phyloP scores from a whole-genome alignment of 2,113 vertebrate genomes.

The Solea senegalensis region DNA sequence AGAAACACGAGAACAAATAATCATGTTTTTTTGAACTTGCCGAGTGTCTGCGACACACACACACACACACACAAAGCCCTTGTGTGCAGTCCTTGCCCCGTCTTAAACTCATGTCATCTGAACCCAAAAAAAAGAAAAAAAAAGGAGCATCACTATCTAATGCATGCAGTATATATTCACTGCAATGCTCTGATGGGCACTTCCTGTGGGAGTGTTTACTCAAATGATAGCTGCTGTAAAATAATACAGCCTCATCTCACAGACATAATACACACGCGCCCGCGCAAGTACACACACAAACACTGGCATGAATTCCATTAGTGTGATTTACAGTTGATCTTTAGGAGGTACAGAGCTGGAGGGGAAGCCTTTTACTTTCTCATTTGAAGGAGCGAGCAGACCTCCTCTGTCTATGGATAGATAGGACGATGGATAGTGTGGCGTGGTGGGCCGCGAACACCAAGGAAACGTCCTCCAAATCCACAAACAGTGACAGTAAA shows the following conservation, averaged over 20 bases:
- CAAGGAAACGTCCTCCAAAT: constrained; percentile 36
- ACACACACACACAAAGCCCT: neutral
- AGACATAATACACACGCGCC: constrained; percentile 10
- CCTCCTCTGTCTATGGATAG: constrained; percentile 14
- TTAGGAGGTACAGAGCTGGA: constrained; percentile 35
- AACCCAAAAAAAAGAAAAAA: constrained; percentile 11
- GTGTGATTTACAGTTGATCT: constrained; percentile 59
- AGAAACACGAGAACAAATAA: constrained; percentile 11
- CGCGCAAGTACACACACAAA: constrained; percentile 20
- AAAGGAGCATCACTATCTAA: constrained; percentile 25
- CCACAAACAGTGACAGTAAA: constrained; percentile 21
- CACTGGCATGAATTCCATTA: constrained; percentile 36
- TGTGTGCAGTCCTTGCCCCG: neutral
- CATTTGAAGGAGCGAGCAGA: constrained; percentile 40
- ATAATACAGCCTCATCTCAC: constrained; percentile 29
- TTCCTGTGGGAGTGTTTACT: constrained; percentile 28
- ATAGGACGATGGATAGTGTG: constrained; percentile 36
- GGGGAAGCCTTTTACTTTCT: constrained; percentile 55
- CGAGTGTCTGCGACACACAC: neutral
- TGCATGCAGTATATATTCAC: constrained; percentile 46
- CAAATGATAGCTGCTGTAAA: constrained; percentile 37
- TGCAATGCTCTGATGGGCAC: constrained; percentile 20
- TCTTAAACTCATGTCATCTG: constrained; percentile 10
- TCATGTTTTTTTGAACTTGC: constrained; percentile 9
- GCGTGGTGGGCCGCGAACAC: neutral